Evolutionary conservation across 2,797 vertebrate genomes (phyloP), one percentile per base, ranked within the genome.

Genomic region (Crocidura indochinensis): DNA sequence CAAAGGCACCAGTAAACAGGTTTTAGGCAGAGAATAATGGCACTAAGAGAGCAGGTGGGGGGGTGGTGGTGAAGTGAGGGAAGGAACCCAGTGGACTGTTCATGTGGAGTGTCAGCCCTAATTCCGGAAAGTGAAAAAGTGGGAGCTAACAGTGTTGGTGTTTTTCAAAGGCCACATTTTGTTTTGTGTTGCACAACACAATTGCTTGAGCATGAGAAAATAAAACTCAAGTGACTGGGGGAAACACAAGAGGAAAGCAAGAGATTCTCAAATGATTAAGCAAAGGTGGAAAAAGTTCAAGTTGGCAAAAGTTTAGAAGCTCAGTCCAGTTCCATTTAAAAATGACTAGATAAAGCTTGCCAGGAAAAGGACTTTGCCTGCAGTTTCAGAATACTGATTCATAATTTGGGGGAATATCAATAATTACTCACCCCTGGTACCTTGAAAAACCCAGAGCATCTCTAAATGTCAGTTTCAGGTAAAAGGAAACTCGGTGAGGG

Each of bases 1-100:
- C 91, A 97, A 97, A 97, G 95, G 96, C 96, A 95, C 93, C 92
- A 97, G 93, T 96, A 97, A 98, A 97, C 96, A 97, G 97, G 94
- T 97, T 97, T 97, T 96, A 96, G 96, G 96, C 96, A 96, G 97
- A 97, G 97, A 97, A 97, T 95, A 97, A 97, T 91, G 94, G 85
- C 84, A 88, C 80, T 65, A 49, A 51, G 76, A 92, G 38, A 51
- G 22, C 38, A 38, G 38, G 38, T 38, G 38, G 38, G 38, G 38
- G 38, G 38, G 38, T 38, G 38, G 38, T n/a, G n/a, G n/a, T n/a
- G n/a, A 60, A 49, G 49, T 15, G 31, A 9, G 11, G 27, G 20
- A 44, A 69, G 20, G 56, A 86, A 73, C 73, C 26, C 22, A 92
- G 86, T 26, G 91, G 95, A 93, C 95, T 94, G 87, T 94, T 87